These are phyloP conservation scores for Eurystomus gularis DNA, from an alignment of 2,113 vertebrate genomes.

Conservation along the genomic window DNA sequence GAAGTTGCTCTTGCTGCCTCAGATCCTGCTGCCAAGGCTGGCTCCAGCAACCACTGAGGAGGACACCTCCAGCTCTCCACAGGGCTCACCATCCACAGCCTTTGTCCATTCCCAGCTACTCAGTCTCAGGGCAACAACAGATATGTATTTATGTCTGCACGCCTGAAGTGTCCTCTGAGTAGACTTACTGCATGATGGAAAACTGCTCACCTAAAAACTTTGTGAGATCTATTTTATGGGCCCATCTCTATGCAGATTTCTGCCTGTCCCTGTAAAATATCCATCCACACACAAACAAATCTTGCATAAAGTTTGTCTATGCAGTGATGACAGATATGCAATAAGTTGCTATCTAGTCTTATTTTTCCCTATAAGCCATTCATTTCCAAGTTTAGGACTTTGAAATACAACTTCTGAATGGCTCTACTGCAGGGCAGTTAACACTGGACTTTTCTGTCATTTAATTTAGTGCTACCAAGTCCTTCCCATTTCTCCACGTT, in stretches of 20 bases:
- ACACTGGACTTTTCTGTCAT: not conserved
- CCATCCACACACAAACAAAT: not conserved
- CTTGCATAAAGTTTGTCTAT: not conserved
- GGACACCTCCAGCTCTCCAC: not conserved
- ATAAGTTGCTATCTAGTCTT: not conserved
- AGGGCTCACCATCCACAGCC: not conserved
- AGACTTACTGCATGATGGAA: not conserved
- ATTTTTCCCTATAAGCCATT: not conserved
- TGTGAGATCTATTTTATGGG: not conserved
- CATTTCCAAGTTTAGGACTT: not conserved
- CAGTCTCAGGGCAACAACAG: not conserved
- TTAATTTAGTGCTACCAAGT: not conserved
- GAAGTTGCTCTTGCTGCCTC: not conserved
- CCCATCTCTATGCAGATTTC: not conserved
- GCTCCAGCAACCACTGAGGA: not conserved
- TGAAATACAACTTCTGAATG: not conserved
- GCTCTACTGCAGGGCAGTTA: not conserved
- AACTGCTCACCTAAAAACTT: not conserved
- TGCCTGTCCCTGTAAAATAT: not conserved
- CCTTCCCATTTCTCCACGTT: not conserved
- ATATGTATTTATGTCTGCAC: accelerated
- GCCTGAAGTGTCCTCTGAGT: not conserved
- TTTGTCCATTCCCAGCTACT: no score
- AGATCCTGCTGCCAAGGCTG: not conserved
- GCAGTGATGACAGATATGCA: not conserved